Percentiles rank a stretch among this genome's conserved stretches.
Conservation (phyloP, 2,888 invertebrate species). For the Spodoptera littoralis region DNA sequence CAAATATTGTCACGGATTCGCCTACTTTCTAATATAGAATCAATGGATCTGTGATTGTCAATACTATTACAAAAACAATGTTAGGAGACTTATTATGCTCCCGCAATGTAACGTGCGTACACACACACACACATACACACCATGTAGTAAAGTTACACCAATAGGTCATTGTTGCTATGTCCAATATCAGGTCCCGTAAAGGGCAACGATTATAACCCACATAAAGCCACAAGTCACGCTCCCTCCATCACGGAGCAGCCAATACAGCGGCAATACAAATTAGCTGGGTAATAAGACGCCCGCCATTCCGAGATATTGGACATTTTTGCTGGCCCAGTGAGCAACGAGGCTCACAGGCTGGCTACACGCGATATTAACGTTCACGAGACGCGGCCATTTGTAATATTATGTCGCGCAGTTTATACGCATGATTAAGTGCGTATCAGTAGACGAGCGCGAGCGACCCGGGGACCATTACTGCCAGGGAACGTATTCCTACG, state of each 20-base stretch:
- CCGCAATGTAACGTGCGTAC: no score
- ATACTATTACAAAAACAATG: no score
- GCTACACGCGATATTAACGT: slow-evolving; percentile 22
- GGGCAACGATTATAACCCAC: slow-evolving; percentile 27
- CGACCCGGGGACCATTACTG: no score
- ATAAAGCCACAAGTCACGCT: slow-evolving; percentile 42
- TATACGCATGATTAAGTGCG: slow-evolving; percentile 2
- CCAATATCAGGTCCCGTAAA: slow-evolving; percentile 25
- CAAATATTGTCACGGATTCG: neutral
- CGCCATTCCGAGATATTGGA: slow-evolving; percentile 47
- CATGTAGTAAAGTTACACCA: neutral
- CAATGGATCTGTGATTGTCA: no score
- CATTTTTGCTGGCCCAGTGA: slow-evolving; percentile 39
- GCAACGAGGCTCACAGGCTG: slow-evolving; percentile 18
- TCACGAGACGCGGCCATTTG: neutral
- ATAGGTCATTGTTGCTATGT: slow-evolving; percentile 29
- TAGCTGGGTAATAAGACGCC: slow-evolving; percentile 55
- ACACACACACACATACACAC: no score
- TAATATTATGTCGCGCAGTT: slow-evolving; percentile 6
- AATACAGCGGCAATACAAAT: slow-evolving; percentile 50
- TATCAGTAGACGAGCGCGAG: no score
- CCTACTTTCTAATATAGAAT: neutral
- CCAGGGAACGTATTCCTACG: no score
- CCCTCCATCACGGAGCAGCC: slow-evolving; percentile 15
- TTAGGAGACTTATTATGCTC: no score